phyloP scores from a whole-genome alignment of 1,140 invertebrate genomes.

The Macrostomum lignano region DNA sequence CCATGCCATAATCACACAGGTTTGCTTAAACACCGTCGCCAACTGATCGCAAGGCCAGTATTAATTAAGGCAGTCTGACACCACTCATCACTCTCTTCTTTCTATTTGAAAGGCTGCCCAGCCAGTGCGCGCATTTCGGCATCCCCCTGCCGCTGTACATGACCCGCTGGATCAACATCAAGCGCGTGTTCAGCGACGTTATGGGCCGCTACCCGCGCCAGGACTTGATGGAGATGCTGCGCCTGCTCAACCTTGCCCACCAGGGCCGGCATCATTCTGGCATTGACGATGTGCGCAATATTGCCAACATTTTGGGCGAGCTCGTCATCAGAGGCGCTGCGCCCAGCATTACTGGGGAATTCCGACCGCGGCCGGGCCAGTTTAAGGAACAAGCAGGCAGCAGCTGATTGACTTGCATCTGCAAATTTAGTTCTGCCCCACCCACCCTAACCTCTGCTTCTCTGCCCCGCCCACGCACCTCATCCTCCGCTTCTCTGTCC shows the following conservation, averaged over 20 bases:
- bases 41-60: no score
- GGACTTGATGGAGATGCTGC: slow-evolving; percentile 21
- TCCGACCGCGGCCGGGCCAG: no score
- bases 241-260: slow-evolving; percentile 13
- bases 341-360: slow-evolving; percentile 10
- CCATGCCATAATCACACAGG: no score
- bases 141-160: slow-evolving; percentile 30
- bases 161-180: slow-evolving; percentile 35
- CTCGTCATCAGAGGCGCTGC: slow-evolving; percentile 14
- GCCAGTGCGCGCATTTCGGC: slow-evolving; percentile 30
- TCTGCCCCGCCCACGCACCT: no score
- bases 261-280: slow-evolving; percentile 27
- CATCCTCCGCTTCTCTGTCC: no score
- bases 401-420: no score
- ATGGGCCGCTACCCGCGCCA: slow-evolving; percentile 16
- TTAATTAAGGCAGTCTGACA: no score
- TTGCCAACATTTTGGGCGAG: slow-evolving; percentile 16
- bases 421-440: no score
- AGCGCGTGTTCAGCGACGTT: slow-evolving; percentile 25
- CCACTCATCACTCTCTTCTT: no score
- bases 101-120: slow-evolving; percentile 24
- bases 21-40: no score
- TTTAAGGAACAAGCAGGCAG: no score
- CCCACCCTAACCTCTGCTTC: no score
- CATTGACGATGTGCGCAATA: slow-evolving; percentile 29